Evolutionary conservation across 2,797 vertebrate species (phyloP).

Genomic region (Oryzias sinensis): DNA sequence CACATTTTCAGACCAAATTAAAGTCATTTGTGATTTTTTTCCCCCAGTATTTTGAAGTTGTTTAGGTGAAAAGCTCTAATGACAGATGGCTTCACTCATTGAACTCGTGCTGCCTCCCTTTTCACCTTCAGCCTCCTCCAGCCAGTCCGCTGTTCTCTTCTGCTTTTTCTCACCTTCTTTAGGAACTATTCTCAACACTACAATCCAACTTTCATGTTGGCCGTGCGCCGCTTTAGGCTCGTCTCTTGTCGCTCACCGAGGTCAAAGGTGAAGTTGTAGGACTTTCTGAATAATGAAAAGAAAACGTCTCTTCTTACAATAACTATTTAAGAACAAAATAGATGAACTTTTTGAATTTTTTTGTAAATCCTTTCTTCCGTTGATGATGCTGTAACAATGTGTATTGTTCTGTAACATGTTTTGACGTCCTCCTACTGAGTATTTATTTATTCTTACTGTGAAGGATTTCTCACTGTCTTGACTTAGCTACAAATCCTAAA

Average conservation of each 20-base stretch:
- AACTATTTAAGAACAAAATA: conserved; percentile 30
- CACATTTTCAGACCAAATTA: too few species aligned
- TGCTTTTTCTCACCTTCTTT: too few species aligned
- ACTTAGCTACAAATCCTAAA: conserved; percentile 55
- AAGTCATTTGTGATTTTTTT: too few species aligned
- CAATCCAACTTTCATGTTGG: conserved; percentile 28
- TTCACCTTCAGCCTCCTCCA: too few species aligned
- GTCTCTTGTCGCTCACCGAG: conserved; percentile 58
- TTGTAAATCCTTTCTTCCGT: conserved; percentile 60
- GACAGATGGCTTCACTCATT: too few species aligned
- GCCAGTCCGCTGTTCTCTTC: too few species aligned
- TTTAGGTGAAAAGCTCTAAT: too few species aligned
- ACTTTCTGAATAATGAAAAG: conserved; percentile 29
- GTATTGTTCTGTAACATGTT: conserved; percentile 53
- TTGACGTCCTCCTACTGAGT: conserved; percentile 46
- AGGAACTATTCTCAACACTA: conserved; percentile 5
- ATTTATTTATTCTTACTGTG: conserved; percentile 67
- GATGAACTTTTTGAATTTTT: conserved; percentile 65
- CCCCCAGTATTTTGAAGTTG: too few species aligned
- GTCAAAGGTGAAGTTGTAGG: conserved; percentile 35
- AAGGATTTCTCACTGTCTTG: conserved; percentile 48
- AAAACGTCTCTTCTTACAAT: conserved; percentile 38
- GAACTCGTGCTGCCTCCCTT: too few species aligned
- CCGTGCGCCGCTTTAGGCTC: too few species aligned
- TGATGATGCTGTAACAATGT: conserved; percentile 50